Percentiles rank a stretch among this genome's conserved stretches.
Evolutionary conservation across 2,113 vertebrate genomes (phyloP).

Genomic region (Pedetes capensis): DNA sequence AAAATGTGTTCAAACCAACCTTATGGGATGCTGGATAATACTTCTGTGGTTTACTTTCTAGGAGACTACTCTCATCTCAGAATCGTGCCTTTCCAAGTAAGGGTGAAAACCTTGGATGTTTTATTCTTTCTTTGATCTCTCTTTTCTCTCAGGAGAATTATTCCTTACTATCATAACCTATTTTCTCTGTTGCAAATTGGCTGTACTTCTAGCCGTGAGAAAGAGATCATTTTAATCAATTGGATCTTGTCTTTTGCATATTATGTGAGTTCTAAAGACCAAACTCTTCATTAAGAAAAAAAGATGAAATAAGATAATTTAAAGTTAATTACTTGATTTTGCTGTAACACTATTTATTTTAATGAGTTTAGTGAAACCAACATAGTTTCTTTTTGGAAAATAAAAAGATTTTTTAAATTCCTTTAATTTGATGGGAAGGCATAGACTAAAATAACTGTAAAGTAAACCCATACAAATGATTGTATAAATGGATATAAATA

Average conservation of each 20-base stretch:
- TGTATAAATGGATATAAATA: slow-evolving; percentile 39
- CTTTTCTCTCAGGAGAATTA: slow-evolving; percentile 22
- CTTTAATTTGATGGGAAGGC: slow-evolving; percentile 64
- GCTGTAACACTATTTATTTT: slow-evolving; percentile 26
- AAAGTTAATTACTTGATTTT: slow-evolving; percentile 50
- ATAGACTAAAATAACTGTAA: slow-evolving; percentile 59
- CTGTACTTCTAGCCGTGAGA: neutral
- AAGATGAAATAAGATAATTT: slow-evolving; percentile 10
- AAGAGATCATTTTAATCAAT: neutral
- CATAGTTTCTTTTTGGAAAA: slow-evolving; percentile 48
- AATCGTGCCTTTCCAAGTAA: neutral
- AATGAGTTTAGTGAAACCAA: slow-evolving; percentile 46
- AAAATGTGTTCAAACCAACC: neutral
- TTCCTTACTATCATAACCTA: neutral
- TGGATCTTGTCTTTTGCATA: slow-evolving; percentile 35
- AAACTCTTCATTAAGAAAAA: slow-evolving; percentile 23
- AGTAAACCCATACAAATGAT: slow-evolving; percentile 28
- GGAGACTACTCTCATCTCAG: neutral
- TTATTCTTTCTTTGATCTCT: neutral
- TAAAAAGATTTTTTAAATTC: slow-evolving; percentile 50
- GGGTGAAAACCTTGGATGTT: neutral
- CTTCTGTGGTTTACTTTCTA: neutral
- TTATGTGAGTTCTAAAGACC: slow-evolving; percentile 20
- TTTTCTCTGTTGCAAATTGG: slow-evolving; percentile 6
- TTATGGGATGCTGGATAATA: neutral